Evolutionary conservation across 2,797 vertebrate species (phyloP).

Genomic region (Gymnothorax reevesii): DNA sequence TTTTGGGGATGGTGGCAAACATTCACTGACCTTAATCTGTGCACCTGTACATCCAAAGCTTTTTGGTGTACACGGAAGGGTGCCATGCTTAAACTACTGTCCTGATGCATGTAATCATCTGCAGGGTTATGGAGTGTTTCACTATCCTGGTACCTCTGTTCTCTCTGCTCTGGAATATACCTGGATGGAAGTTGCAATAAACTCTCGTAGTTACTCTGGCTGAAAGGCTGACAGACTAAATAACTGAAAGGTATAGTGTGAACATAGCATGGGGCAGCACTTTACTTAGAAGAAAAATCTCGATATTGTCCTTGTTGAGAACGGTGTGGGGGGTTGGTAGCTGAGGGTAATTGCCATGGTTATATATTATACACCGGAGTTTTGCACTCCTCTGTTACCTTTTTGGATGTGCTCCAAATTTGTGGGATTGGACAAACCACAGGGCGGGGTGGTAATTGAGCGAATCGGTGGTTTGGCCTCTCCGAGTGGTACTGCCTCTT

Average conservation of each 20-base stretch:
- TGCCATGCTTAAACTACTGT: no score
- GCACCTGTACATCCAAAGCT: no score
- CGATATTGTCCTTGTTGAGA: neutral
- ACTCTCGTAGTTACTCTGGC: no score
- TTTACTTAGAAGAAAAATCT: neutral
- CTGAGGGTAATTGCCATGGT: neutral
- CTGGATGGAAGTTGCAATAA: neutral
- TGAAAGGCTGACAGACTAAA: neutral
- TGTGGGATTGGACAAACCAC: neutral
- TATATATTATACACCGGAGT: neutral
- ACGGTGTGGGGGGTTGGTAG: neutral
- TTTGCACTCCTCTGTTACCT: neutral
- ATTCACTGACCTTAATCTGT: no score
- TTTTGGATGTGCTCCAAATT: neutral
- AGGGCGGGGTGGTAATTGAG: constrained; percentile 2
- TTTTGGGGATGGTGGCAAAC: no score
- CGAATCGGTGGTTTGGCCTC: neutral
- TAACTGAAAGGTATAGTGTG: neutral
- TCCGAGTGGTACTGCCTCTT: neutral
- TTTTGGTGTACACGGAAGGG: no score
- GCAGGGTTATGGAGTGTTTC: neutral
- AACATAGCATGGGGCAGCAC: neutral
- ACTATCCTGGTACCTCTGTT: neutral
- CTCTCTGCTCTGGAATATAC: neutral
- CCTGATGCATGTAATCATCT: neutral